These are phyloP conservation scores for Syngnathus scovelli DNA, from an alignment of 2,113 vertebrate genomes.

Conservation along the genomic window DNA sequence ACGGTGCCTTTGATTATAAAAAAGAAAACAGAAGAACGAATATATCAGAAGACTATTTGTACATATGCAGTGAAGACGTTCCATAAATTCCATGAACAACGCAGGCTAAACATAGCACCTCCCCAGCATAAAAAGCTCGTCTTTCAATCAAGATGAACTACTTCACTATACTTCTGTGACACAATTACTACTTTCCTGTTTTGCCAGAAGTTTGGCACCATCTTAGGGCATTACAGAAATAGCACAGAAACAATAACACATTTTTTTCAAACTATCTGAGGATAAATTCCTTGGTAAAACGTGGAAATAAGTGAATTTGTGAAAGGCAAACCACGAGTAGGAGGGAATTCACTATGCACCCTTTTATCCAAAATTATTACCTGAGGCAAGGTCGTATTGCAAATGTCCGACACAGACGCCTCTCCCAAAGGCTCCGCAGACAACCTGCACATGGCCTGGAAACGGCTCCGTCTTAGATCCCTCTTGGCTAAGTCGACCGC, in stretches of 20 bases:
- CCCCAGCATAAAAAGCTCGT: neutral
- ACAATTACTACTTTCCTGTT: too few species aligned
- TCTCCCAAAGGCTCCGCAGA: conserved; percentile 21
- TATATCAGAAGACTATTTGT: too few species aligned
- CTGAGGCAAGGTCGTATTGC: conserved; percentile 36
- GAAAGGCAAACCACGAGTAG: neutral
- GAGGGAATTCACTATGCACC: neutral
- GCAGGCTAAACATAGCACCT: neutral
- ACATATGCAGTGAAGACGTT: too few species aligned
- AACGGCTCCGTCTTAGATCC: conserved; percentile 75
- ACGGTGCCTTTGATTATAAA: too few species aligned
- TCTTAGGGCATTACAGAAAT: too few species aligned
- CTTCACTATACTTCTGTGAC: too few species aligned
- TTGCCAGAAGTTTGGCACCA: too few species aligned
- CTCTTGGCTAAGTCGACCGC: conserved; percentile 82
- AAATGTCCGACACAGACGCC: conserved; percentile 22
- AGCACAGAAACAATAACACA: too few species aligned
- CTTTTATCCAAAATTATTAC: conserved; percentile 15
- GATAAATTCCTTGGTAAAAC: neutral
- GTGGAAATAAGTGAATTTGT: neutral
- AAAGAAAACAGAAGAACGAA: too few species aligned
- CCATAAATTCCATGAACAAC: neutral
- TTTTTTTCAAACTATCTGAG: too few species aligned
- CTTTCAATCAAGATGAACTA: too few species aligned
- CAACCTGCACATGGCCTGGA: conserved; percentile 49